Evolutionary conservation across 1,140 invertebrate species (phyloP), one percentile per base, ranked within the genome.

Genomic region (Drosophila nikananu): DNA sequence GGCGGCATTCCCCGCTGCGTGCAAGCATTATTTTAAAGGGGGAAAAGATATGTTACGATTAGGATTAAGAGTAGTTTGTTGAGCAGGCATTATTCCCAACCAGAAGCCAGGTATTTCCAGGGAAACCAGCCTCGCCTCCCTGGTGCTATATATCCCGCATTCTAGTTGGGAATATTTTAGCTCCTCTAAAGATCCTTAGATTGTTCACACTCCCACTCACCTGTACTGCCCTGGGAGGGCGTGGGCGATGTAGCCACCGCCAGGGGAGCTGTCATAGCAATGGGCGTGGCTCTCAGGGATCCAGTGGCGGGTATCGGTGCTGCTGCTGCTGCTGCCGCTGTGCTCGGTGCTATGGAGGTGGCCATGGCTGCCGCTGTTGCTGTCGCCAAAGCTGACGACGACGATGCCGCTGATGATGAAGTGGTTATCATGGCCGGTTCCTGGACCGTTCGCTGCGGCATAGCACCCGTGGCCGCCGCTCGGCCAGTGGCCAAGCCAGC

Each of bases 211-310:
- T 5, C 48, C 1, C 19, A 10, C 63, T 62, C 62, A 92, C 89
- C 92, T 66, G 89, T 92, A 57, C 92, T 93, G 61, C 83, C 67
- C 77, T 93, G 92, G 35, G 92, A 93, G 46, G 92, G 92, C 37
- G 92, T 93, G 55, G 92, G 92, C 13, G 92, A 93, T 19, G 81
- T 93, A 19, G 92, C 82, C 57, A 83, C 83, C 21, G 81, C 86
- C 12, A 84, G 57, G 12, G 86, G 83, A 9, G 83, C 83, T 13
- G 84, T 83, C 44, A 71, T 80, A 10, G 83, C 80, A 21, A 83
- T 81, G 74, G 86, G 81, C 48, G 86, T 89, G 74, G 84, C 84
- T 32, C 84, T 67, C 65, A 84, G 19, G 30, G 75, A 78, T 46
- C 30, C 54, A 58, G 25, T 30, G 68, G 64, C 37, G 60, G 81